These are phyloP conservation scores for Tachina grossa DNA, from an alignment of 2,888 invertebrate species.

Conservation along the genomic window DNA sequence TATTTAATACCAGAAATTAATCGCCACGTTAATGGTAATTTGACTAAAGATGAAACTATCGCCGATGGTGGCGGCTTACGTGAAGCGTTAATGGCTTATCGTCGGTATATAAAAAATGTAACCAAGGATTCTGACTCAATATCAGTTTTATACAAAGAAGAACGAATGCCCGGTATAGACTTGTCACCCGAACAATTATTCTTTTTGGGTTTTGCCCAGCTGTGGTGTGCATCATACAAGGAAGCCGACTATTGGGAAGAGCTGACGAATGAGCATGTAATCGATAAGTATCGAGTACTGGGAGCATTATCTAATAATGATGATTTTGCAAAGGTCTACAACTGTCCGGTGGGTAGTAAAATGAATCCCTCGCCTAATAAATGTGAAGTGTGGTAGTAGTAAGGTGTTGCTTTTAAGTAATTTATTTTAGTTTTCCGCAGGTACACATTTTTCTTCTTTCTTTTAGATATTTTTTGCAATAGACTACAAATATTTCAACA, in stretches of 20 bases:
- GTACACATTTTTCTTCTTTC: no score
- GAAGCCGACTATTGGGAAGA: slow-evolving; percentile 79
- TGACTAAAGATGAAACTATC: slow-evolving; percentile 79
- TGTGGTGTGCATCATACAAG: slow-evolving; percentile 79
- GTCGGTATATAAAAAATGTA: slow-evolving; percentile 74
- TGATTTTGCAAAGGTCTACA: slow-evolving; percentile 77
- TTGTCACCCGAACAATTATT: slow-evolving; percentile 80
- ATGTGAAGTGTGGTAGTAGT: slow-evolving; percentile 77
- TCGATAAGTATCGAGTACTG: slow-evolving; percentile 79
- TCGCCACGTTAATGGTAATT: slow-evolving; percentile 77
- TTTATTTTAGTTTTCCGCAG: not conserved
- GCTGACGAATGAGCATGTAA: slow-evolving; percentile 76
- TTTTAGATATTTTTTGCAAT: no score
- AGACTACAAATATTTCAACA: no score
- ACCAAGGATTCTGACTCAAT: slow-evolving; percentile 38
- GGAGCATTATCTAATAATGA: slow-evolving; percentile 78
- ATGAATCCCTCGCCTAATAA: slow-evolving; percentile 78
- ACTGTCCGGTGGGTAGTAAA: slow-evolving; percentile 76
- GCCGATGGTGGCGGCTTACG: slow-evolving; percentile 80
- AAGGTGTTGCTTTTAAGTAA: slow-evolving; percentile 1
- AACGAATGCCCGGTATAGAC: slow-evolving; percentile 79
- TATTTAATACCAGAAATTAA: slow-evolving; percentile 79
- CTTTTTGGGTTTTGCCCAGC: slow-evolving; percentile 79
- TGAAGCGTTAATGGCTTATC: slow-evolving; percentile 77
- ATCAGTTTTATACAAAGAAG: slow-evolving; percentile 66